Evolutionary conservation across 2,888 invertebrate genomes (phyloP).

Genomic region (Diogma glabrata): DNA sequence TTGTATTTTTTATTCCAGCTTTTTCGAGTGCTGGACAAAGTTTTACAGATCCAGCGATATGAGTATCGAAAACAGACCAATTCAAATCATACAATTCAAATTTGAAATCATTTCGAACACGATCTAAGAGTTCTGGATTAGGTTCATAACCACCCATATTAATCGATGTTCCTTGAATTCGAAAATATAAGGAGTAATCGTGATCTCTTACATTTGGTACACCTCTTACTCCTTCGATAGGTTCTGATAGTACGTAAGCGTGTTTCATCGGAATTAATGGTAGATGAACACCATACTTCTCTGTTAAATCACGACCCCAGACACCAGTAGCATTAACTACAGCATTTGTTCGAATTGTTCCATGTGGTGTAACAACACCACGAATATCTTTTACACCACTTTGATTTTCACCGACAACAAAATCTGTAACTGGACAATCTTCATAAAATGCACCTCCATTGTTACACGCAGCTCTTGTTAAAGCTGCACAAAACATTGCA

Average conservation of each 20-base stretch:
- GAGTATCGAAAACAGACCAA: constrained; percentile 70
- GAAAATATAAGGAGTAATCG: constrained; percentile 70
- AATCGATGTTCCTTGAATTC: constrained; percentile 72
- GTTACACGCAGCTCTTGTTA: constrained; percentile 57
- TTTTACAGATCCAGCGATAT: constrained; percentile 57
- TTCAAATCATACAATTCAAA: constrained; percentile 81
- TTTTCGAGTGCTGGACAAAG: constrained; percentile 62
- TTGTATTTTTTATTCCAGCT: constrained; percentile 71
- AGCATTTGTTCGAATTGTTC: constrained; percentile 56
- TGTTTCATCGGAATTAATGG: constrained; percentile 80
- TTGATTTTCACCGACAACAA: constrained; percentile 51
- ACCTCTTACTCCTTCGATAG: constrained; percentile 59
- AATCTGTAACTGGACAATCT: constrained; percentile 59
- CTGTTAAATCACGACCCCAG: constrained; percentile 63
- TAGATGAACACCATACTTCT: constrained; percentile 40
- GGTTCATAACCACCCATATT: constrained; percentile 79
- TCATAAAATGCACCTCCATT: constrained; percentile 65
- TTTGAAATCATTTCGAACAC: constrained; percentile 65
- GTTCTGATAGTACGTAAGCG: constrained; percentile 74
- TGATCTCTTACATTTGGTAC: constrained; percentile 79
- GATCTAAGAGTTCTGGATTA: constrained; percentile 70
- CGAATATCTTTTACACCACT: constrained; percentile 53
- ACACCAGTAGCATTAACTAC: constrained; percentile 63
- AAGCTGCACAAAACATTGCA: constrained; percentile 62
- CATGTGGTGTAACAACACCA: constrained; percentile 64